Percentiles rank a stretch among this genome's conserved stretches.
phyloP scores from a whole-genome alignment of 2,113 vertebrate genomes.

The Spizaetus ornatus region DNA sequence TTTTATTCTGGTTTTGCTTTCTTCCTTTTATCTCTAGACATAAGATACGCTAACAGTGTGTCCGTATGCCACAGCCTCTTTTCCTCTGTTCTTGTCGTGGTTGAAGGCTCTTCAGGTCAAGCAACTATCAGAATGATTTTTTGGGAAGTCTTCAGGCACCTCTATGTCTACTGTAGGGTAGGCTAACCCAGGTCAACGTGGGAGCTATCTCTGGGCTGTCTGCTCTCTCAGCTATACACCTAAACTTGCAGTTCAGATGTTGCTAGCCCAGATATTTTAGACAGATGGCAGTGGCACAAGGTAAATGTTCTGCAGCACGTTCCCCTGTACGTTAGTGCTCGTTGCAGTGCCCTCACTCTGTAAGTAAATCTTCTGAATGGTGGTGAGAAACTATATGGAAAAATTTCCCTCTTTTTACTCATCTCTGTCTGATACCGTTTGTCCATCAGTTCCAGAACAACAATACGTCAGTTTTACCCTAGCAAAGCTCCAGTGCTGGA shows the following conservation, averaged over 20 bases:
- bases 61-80: background rate
- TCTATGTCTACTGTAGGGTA: background rate
- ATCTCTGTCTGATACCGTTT: background rate
- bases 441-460: background rate
- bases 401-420: background rate
- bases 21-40: background rate
- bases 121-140: background rate
- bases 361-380: background rate
- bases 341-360: background rate
- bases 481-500: background rate
- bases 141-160: background rate
- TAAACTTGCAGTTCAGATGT: background rate
- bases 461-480: background rate
- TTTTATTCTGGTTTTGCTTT: background rate
- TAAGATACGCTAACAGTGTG: background rate
- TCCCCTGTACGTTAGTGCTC: background rate
- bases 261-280: background rate
- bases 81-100: background rate
- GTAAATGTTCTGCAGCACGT: background rate
- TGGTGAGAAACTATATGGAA: background rate
- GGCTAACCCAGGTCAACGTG: background rate
- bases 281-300: background rate
- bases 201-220: background rate
- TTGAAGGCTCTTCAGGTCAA: background rate
- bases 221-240: background rate